Percentiles rank a stretch among this genome's conserved stretches.
Evolutionary conservation across 1,140 invertebrate species (phyloP).

Genomic region (Stenopsyche tienmushanensis): DNA sequence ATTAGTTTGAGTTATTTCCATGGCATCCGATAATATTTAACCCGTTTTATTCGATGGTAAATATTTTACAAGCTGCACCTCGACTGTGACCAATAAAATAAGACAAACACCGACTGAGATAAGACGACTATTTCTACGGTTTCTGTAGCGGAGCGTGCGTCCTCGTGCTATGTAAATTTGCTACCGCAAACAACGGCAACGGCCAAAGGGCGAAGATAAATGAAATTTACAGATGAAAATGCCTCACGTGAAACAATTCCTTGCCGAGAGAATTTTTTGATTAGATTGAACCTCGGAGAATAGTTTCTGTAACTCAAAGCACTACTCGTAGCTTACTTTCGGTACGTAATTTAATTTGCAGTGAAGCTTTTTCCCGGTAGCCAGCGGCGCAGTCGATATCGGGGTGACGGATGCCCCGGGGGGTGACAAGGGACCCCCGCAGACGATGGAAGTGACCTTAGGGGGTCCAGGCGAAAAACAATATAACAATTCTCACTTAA

Average conservation of each 20-base stretch:
- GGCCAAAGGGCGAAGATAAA: slow-evolving; percentile 3
- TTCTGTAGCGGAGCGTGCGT: neutral
- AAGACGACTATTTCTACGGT: neutral
- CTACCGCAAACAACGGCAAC: neutral
- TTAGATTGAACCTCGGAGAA: slow-evolving; percentile 6
- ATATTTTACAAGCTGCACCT: too few relatives aligned
- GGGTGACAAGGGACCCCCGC: slow-evolving; percentile 5
- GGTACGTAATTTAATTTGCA: slow-evolving; percentile 25
- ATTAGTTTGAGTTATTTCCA: too few relatives aligned
- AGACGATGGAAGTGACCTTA: neutral
- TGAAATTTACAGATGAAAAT: neutral
- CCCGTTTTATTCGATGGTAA: neutral
- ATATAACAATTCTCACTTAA: slow-evolving; percentile 10
- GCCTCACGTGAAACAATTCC: slow-evolving; percentile 2
- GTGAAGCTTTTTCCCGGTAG: slow-evolving; percentile 15
- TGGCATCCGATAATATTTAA: too few relatives aligned
- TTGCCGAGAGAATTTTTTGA: neutral
- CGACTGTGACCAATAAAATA: too few relatives aligned
- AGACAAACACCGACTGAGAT: too few relatives aligned
- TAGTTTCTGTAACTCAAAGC: slow-evolving; percentile 9
- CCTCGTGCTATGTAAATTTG: neutral
- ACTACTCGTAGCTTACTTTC: slow-evolving; percentile 8
- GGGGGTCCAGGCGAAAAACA: slow-evolving; percentile 8
- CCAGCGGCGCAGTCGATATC: neutral
- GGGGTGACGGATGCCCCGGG: neutral